These are phyloP conservation scores for Tanytarsus gracilentus DNA, from an alignment of 2,888 invertebrate genomes.

Conservation along the genomic window DNA sequence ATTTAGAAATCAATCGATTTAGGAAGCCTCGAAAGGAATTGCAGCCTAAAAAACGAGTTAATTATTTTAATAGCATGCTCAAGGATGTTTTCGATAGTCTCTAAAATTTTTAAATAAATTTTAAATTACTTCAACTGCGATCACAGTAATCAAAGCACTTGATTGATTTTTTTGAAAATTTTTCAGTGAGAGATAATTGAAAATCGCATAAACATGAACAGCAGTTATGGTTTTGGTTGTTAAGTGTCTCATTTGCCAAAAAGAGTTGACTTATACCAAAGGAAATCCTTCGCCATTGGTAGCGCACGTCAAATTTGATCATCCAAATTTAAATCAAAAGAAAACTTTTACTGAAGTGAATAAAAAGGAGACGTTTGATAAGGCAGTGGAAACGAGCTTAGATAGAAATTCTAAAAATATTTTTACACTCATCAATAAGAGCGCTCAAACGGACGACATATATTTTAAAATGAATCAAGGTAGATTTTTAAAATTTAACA, in stretches of 20 bases:
- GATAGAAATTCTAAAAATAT: not conserved
- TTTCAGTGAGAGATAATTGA: not conserved
- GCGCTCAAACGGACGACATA: no score
- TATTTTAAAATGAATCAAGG: no score
- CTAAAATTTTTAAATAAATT: not conserved
- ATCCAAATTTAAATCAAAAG: not conserved
- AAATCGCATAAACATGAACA: not conserved
- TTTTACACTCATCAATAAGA: no score
- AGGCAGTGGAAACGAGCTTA: not conserved
- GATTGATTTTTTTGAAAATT: not conserved
- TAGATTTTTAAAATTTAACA: no score
- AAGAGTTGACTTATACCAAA: conserved; percentile 11
- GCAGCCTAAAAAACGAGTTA: conserved; percentile 31
- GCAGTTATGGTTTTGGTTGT: conserved; percentile 21
- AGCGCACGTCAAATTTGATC: conserved; percentile 6
- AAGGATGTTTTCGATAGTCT: conserved; percentile 4
- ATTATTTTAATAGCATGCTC: conserved; percentile 7
- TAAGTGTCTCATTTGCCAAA: conserved; percentile 11
- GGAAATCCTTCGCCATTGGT: not conserved
- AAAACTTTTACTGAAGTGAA: not conserved
- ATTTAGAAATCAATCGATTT: conserved; percentile 78
- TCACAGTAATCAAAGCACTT: not conserved
- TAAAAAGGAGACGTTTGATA: conserved; percentile 1
- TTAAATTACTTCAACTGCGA: not conserved
- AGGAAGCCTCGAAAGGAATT: conserved; percentile 65